Evolutionary conservation across 2,797 vertebrate genomes (phyloP).

Genomic region (Buceros bicornis): DNA sequence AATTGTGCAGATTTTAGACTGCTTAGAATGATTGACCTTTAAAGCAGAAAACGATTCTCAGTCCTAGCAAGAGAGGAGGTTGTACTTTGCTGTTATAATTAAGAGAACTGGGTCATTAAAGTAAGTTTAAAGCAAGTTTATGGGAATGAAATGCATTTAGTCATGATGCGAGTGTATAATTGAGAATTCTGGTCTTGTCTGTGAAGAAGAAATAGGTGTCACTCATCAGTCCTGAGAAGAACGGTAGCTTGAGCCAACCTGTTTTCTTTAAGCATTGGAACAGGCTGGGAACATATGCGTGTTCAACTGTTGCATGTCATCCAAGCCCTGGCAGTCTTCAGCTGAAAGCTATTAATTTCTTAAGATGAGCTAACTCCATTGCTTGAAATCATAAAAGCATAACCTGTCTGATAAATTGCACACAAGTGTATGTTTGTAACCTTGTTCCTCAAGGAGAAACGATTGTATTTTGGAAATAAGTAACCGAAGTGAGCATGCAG

Average conservation of each 20-base stretch:
- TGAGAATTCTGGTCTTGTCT: neutral
- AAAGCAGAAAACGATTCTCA: constrained; percentile 6
- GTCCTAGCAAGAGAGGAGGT: neutral
- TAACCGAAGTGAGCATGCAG: neutral
- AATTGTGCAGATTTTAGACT: neutral
- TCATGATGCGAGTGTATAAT: neutral
- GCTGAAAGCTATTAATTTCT: neutral
- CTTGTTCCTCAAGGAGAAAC: neutral
- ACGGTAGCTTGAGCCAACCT: fast-evolving
- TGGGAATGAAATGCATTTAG: constrained; percentile 4
- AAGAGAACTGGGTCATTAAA: constrained; percentile 20
- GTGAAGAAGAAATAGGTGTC: neutral
- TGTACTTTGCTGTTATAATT: constrained; percentile 8
- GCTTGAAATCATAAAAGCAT: neutral
- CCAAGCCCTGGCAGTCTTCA: neutral
- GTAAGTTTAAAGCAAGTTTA: constrained; percentile 11
- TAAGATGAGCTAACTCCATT: neutral
- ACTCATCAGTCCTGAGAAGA: neutral
- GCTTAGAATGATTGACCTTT: constrained; percentile 18
- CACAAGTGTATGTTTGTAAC: neutral
- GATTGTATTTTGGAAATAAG: neutral
- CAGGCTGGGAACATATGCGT: neutral
- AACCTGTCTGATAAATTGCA: neutral
- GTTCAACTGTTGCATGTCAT: neutral
- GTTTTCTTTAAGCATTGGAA: neutral